Evolutionary conservation across 1,140 invertebrate genomes (phyloP), one percentile per base, ranked within the genome.

Genomic region (Drosophila kepulauana): DNA sequence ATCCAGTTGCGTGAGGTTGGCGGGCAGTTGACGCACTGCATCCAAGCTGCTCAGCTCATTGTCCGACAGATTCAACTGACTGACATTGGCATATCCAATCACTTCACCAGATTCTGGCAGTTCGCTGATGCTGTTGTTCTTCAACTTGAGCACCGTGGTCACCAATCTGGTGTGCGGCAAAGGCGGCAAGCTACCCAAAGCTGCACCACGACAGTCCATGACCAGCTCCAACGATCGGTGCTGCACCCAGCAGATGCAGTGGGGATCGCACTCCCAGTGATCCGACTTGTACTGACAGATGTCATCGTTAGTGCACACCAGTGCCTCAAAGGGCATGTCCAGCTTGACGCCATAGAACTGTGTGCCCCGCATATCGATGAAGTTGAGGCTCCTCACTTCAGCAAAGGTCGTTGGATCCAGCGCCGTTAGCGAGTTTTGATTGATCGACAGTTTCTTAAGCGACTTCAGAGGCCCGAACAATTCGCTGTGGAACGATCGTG

Each of bases 171-270:
- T 90, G 45, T 72, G 64, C 1, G 92, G 88, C 33, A 93, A 33
- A 1, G 15, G 15, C 7, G 94, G 93, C 0, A 93, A 30, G 8
- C 76, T 16, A 5, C 13, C 58, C 1, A 94, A 65, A 20, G 92
- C 82, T 35, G 61, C 81, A 8, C 93, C 77, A 0, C 93, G 92
- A 64, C 95, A 96, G 67, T 95, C 91, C 0, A 95, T 80, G 7
- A 94, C 71, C 8, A 94, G 82, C 2, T 92, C 78, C 4, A 64
- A 61, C 8, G 94, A 92, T 5, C 78, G 59, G 3, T 92, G 92
- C 58, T 93, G 89, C 5, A 92, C 80, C 67, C 75, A 87, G 74
- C 95, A 95, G 0, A 58, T 69, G 72, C 95, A 95, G 0, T 71
- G 45, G 0, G 82, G 25, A 3, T 94, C 93, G 78, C 94, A 95